Evolutionary conservation across 2,888 invertebrate species (phyloP).

Genomic region (Acanthosepion esculentum): DNA sequence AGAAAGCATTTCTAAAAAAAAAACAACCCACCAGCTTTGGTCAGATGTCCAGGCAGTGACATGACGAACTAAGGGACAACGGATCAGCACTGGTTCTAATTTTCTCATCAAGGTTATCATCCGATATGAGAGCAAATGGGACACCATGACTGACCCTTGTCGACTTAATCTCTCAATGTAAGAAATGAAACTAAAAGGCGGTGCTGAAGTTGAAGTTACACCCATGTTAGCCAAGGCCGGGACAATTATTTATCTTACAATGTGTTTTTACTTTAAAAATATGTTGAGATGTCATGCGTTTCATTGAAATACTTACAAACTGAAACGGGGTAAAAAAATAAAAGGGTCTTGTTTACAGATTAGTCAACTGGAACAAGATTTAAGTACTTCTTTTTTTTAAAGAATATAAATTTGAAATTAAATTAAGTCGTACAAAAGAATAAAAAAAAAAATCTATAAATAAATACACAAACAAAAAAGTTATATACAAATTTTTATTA

Average conservation of each 20-base stretch:
- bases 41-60: neutral
- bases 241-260: neutral
- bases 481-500: too few relatives aligned
- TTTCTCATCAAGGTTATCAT: neutral
- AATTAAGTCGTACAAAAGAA: too few relatives aligned
- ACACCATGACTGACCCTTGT: neutral
- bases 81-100: neutral
- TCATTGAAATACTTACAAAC: too few relatives aligned
- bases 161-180: fast-evolving
- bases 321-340: too few relatives aligned
- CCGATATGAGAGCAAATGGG: neutral
- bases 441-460: too few relatives aligned
- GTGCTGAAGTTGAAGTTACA: neutral
- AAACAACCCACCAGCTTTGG: neutral
- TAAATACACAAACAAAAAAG: too few relatives aligned
- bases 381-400: too few relatives aligned
- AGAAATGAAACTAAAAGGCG: neutral
- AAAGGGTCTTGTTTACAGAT: too few relatives aligned
- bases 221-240: neutral
- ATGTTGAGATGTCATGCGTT: too few relatives aligned
- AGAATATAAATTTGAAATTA: too few relatives aligned
- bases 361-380: too few relatives aligned
- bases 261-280: too few relatives aligned
- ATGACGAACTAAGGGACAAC: neutral
- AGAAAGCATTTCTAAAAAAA: neutral